These are phyloP conservation scores for Spea bombifrons DNA, from an alignment of 2,113 vertebrate genomes.

Conservation along the genomic window DNA sequence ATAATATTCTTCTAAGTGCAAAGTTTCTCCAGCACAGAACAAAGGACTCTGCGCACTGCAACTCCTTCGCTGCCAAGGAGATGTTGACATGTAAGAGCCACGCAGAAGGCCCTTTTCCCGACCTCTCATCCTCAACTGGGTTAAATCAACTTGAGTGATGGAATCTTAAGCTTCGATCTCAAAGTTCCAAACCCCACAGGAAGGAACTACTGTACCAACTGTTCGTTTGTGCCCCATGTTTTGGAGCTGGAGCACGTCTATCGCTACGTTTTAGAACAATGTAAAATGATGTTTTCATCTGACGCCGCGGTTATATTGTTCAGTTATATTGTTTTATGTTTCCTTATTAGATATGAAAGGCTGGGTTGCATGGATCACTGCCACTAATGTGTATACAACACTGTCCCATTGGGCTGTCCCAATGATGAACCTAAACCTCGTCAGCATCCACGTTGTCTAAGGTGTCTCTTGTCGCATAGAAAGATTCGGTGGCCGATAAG, in stretches of 20 bases:
- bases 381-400: neutral
- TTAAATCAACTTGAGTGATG: too few relatives aligned
- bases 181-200: constrained; percentile 13
- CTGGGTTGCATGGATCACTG: constrained; percentile 20
- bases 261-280: constrained; percentile 35
- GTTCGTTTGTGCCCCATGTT: neutral
- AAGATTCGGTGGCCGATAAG: too few relatives aligned
- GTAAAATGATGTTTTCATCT: constrained; percentile 27
- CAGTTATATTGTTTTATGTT: neutral
- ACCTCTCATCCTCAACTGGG: too few relatives aligned
- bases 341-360: constrained; percentile 26
- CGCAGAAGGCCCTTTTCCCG: too few relatives aligned
- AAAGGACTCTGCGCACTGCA: too few relatives aligned
- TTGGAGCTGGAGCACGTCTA: constrained; percentile 2
- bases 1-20: constrained; percentile 12
- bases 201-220: constrained; percentile 5
- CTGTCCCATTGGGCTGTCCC: too few relatives aligned
- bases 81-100: neutral
- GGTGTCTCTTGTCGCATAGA: too few relatives aligned
- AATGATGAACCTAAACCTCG: too few relatives aligned
- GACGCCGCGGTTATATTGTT: neutral
- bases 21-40: constrained; percentile 2
- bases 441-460: too few relatives aligned
- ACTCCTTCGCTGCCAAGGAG: constrained; percentile 2
- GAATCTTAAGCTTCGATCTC: too few relatives aligned